Conservation (phyloP, 2,113 vertebrate genomes). For the Ochotona princeps region DNA sequence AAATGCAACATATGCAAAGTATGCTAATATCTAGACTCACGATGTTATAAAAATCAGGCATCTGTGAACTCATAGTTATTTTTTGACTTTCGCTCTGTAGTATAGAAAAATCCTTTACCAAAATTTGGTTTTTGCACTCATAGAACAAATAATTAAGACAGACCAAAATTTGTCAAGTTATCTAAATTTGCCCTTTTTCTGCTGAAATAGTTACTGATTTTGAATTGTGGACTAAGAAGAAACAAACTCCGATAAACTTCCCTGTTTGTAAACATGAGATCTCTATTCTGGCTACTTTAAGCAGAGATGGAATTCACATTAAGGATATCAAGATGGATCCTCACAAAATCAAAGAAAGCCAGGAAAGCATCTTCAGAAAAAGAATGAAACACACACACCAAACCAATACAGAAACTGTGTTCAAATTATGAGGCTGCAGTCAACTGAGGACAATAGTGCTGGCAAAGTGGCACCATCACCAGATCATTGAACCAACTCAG, state of each 20-base stretch:
- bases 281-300: background rate
- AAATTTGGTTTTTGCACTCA: background rate
- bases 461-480: accelerated
- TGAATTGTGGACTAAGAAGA: background rate
- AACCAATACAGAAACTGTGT: background rate
- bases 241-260: background rate
- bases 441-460: background rate
- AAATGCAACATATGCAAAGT: background rate
- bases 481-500: accelerated
- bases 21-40: background rate
- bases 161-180: background rate
- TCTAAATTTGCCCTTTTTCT: background rate
- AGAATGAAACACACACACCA: too few relatives aligned
- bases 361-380: background rate
- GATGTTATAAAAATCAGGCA: background rate
- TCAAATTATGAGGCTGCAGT: background rate
- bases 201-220: slow-evolving; percentile 13
- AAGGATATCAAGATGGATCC: background rate
- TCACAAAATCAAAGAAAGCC: background rate
- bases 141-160: background rate
- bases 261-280: background rate
- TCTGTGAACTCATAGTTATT: background rate
- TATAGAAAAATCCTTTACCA: background rate
- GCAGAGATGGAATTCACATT: slow-evolving; percentile 19
- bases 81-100: slow-evolving; percentile 7